These are phyloP conservation scores for Athalia circularis DNA, from an alignment of 2,888 invertebrate species.

Conservation along the genomic window DNA sequence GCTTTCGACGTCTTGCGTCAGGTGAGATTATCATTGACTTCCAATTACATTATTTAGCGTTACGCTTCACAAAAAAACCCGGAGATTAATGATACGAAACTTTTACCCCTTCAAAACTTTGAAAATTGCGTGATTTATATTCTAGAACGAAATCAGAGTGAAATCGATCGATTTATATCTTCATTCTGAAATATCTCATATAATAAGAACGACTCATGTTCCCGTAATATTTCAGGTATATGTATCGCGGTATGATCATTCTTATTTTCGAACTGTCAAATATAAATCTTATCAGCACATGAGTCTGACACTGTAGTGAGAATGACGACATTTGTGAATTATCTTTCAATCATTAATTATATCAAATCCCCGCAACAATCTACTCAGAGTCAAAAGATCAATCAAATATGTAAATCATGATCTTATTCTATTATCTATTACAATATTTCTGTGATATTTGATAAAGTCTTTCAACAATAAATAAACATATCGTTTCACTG, in stretches of 20 bases:
- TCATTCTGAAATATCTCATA: too few species aligned
- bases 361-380: too few species aligned
- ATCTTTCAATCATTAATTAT: too few species aligned
- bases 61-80: not conserved
- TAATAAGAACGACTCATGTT: too few species aligned
- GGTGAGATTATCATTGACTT: slow-evolving; percentile 52
- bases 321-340: slow-evolving; percentile 38
- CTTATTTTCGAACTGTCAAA: slow-evolving; percentile 47
- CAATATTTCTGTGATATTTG: not conserved
- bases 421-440: not conserved
- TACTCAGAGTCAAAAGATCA: too few species aligned
- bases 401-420: too few species aligned
- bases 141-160: too few species aligned
- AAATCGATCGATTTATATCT: too few species aligned
- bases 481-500: too few species aligned
- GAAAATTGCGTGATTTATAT: too few species aligned
- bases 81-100: not conserved
- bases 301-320: slow-evolving; percentile 28
- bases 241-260: not conserved
- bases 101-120: not conserved
- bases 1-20: slow-evolving; percentile 55
- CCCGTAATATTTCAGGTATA: too few species aligned
- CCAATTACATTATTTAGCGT: not conserved
- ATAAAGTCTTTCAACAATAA: not conserved
- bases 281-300: slow-evolving; percentile 39